Conservation (phyloP, 1,140 invertebrate genomes). For the Mizuhopecten yessoensis region DNA sequence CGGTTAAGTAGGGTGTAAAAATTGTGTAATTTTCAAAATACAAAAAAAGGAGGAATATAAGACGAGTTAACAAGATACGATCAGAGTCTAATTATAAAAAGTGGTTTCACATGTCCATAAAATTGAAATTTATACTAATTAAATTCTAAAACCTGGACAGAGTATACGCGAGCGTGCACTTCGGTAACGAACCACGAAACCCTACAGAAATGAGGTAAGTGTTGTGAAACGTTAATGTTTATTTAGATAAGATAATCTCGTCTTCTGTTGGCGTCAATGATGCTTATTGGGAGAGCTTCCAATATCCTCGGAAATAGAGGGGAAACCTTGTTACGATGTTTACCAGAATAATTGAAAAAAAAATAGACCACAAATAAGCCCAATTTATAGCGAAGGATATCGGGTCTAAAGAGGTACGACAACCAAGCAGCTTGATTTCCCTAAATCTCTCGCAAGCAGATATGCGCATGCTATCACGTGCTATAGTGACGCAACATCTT, state of each 20-base stretch:
- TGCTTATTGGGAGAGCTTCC: slow-evolving; percentile 11
- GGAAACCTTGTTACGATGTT: slow-evolving; percentile 3
- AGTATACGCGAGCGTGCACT: not conserved
- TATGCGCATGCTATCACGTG: not conserved
- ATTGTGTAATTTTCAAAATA: slow-evolving; percentile 5
- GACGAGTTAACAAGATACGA: not conserved
- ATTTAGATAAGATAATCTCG: not conserved
- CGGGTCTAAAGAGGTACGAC: not conserved
- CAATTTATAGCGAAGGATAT: not conserved
- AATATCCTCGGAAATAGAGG: not conserved
- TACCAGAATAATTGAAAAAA: not conserved
- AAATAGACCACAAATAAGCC: not conserved
- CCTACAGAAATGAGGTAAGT: not conserved
- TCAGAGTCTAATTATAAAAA: not conserved
- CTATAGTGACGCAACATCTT: not conserved
- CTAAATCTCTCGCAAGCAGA: not conserved
- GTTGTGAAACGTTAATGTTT: not conserved
- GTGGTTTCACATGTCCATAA: slow-evolving; percentile 26
- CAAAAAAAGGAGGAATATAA: not conserved
- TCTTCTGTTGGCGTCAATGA: not conserved
- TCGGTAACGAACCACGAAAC: not conserved
- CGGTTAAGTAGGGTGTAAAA: not conserved
- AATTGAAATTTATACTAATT: slow-evolving; percentile 36
- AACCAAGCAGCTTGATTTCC: not conserved
- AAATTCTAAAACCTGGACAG: not conserved